Evolutionary conservation across 2,888 invertebrate genomes (phyloP), one percentile per base, ranked within the genome.

Genomic region (Gnatocerus cornutus): DNA sequence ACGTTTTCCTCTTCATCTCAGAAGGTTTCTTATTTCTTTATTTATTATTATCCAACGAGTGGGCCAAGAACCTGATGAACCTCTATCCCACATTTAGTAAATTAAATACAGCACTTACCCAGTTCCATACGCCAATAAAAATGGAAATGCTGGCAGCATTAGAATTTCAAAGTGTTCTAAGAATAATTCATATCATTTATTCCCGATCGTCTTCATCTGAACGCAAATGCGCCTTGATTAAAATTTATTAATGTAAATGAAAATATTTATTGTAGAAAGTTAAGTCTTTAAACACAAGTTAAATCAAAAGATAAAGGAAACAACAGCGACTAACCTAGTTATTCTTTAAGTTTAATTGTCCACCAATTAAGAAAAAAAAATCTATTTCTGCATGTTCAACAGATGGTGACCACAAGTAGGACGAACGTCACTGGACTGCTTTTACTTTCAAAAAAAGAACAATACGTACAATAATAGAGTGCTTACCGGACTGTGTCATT

Each of bases 401-500:
- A 61, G 66, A 66, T 66, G 56, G 33, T 58, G 37, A 41, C 45
- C 45, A 10, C 43, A 68, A 68, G 61, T 68, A 43, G 67, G 67
- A 12, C 61, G 61, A n/a, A 63, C 52, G 61, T 39, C 55, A 46
- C 52, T 37, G 27, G 53, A 9, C 43, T 10, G 67, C 46, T 68
- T 68, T 68, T 68, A 68, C 67, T 68, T 68, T 68, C 61, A 53
- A 12, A 67, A 66, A 50, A 41, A 50, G 50, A 59, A 59, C 50
- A 58, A 50, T 56, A 14, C 55, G 3, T 52, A 29, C 43, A 41
- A 56, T 30, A 59, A 30, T 33, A 30, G 16, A 33, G 16, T 64
- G 45, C 43, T 55, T 64, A 55, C 53, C 63, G 63, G 41, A 63
- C 29, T 52, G 52, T 63, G 37, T 27, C 64, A 33, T 37, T 37